Conservation (phyloP, 2,113 vertebrate species). For the Riparia riparia region DNA sequence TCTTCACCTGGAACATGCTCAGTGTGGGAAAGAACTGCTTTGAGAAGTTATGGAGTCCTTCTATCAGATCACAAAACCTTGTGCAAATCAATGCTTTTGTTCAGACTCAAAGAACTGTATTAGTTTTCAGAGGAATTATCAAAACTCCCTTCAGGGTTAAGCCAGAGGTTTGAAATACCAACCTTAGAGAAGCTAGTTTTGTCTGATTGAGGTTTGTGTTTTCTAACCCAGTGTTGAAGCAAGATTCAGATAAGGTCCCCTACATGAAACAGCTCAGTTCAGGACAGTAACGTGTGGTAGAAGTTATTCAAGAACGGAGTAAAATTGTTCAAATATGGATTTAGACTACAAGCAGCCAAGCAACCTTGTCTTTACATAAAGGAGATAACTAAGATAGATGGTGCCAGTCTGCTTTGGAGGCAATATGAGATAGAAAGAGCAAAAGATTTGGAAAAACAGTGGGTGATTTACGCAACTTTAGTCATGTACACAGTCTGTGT, state of each 20-base stretch:
- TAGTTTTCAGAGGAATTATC: not conserved
- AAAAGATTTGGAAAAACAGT: not conserved
- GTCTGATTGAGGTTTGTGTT: not conserved
- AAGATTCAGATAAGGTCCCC: not conserved
- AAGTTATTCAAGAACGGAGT: not conserved
- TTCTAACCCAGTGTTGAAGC: not conserved
- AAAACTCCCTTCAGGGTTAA: not conserved
- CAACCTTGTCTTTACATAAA: not conserved
- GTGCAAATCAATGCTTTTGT: not conserved
- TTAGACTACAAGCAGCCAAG: not conserved
- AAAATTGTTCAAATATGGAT: not conserved
- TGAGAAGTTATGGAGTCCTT: not conserved
- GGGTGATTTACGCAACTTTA: not conserved
- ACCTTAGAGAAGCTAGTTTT: not conserved
- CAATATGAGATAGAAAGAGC: not conserved
- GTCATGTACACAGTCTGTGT: not conserved
- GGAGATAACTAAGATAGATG: not conserved
- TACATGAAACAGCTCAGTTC: not conserved
- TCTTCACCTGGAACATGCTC: not conserved
- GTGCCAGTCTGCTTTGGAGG: not conserved
- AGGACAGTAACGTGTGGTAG: not conserved
- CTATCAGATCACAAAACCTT: not conserved
- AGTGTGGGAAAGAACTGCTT: not conserved
- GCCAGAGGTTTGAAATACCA: not conserved
- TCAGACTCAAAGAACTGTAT: not conserved